Evolutionary conservation across 2,888 invertebrate species (phyloP), one percentile per base, ranked within the genome.

Genomic region (Polyommatus icarus): DNA sequence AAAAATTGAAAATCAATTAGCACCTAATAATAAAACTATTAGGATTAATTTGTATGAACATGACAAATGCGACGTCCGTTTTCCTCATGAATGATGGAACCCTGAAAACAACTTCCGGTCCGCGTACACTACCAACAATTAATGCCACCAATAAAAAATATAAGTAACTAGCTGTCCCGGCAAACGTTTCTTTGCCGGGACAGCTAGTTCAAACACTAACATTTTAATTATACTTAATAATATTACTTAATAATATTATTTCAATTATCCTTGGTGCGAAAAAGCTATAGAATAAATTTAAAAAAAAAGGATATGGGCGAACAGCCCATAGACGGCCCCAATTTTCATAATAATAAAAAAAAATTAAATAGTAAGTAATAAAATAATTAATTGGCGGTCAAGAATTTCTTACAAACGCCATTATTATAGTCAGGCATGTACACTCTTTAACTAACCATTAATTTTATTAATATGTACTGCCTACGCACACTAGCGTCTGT

Each of bases 11-110:
- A 67, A 67, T 67, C 29, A 29, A 67, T 67, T 67, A 67, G 29
- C 67, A 67, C 67, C 67, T 29, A 15, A 67, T 67, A 67, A 29
- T 67, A 29, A 67, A 29, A 29, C 10, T 67, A 67, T 67, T 67
- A 24, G 6, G 29, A 29, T 29, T 29, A 67, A 15, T 29, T 67
- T 67, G 67, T 67, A 24, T 8, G 61, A 4, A 61, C 4, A 61
- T 67, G 10, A 67, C 67, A 29, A 67, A 67, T 29, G 15, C 29
- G 29, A 29, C 29, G 61, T 8, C 24, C 29, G 29, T 67, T 67
- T 29, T 29, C 29, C 67, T 67, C 29, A 12, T 61, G 61, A 24
- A 61, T 61, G 61, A 61, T 24, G 61, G 61, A 61, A 29, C 67
- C 67, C 67, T 67, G 29, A 67, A 67, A 29, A 29, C 20, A 59